These are phyloP conservation scores for Sphaerodactylus townsendi DNA, from an alignment of 2,113 vertebrate genomes.

Conservation along the genomic window DNA sequence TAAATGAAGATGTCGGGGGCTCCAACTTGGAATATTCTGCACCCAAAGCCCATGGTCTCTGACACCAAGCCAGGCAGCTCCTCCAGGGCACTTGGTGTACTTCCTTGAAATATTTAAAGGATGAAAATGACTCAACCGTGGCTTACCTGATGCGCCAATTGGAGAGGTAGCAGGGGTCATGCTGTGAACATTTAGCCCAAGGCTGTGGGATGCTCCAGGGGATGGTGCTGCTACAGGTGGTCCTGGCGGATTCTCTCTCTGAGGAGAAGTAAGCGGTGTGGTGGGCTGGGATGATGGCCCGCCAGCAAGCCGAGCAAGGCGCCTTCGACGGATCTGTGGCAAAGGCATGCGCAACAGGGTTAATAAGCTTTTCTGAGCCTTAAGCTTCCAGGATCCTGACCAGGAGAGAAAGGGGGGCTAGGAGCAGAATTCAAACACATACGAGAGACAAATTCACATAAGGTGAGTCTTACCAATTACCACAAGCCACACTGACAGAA, in stretches of 20 bases:
- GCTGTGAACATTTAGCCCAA: constrained; percentile 89
- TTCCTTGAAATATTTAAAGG: not conserved
- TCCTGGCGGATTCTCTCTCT: constrained; percentile 94
- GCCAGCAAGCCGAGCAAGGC: constrained; percentile 91
- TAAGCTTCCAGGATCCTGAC: not conserved
- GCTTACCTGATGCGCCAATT: constrained; percentile 91
- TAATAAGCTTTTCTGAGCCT: not conserved
- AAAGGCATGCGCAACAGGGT: not conserved
- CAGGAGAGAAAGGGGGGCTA: not conserved
- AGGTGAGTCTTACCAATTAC: too few relatives aligned
- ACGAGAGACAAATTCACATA: not conserved
- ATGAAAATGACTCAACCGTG: accelerated
- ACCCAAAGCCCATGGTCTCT: too few relatives aligned
- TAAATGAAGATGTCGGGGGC: too few relatives aligned
- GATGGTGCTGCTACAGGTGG: constrained; percentile 83
- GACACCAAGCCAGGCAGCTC: too few relatives aligned
- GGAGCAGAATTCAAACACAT: not conserved
- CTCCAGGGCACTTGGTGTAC: not conserved
- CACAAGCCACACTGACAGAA: too few relatives aligned
- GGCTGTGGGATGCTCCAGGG: constrained; percentile 85
- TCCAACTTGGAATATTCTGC: too few relatives aligned
- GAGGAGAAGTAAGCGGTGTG: constrained; percentile 93
- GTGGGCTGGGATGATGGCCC: constrained; percentile 92
- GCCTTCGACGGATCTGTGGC: constrained; percentile 89
- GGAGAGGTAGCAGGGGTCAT: constrained; percentile 97